phyloP scores from a whole-genome alignment of 1,140 invertebrate species.

The Drosophila kohkoa region DNA sequence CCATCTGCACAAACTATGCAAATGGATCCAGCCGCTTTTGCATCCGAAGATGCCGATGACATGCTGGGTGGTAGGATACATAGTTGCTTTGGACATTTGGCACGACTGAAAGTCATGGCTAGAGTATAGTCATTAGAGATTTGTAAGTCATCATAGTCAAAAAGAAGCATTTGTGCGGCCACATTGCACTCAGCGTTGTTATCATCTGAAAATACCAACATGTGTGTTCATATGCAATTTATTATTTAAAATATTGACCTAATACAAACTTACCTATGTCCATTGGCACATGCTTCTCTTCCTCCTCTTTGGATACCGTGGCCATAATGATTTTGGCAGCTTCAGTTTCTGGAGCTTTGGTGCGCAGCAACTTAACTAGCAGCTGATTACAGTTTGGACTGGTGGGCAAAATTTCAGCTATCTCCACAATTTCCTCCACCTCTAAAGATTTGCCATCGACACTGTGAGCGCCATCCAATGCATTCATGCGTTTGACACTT shows the following conservation, averaged over 20 bases:
- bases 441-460: constrained; percentile 41
- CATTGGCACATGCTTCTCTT: constrained; percentile 52
- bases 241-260: background rate
- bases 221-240: too few relatives aligned
- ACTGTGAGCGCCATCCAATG: constrained; percentile 60
- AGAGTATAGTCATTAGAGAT: constrained; percentile 87
- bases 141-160: constrained; percentile 87
- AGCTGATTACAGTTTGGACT: constrained; percentile 78
- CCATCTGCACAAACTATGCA: constrained; percentile 89
- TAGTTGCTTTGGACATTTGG: constrained; percentile 89
- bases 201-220: constrained; percentile 33
- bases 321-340: constrained; percentile 78
- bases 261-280: constrained; percentile 49
- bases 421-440: constrained; percentile 71
- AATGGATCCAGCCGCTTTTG: constrained; percentile 77
- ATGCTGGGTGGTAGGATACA: constrained; percentile 87
- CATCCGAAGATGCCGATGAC: constrained; percentile 36
- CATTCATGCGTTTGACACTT: constrained; percentile 77
- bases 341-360: constrained; percentile 61
- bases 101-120: constrained; percentile 87
- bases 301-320: constrained; percentile 70
- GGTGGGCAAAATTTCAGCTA: constrained; percentile 75
- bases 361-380: constrained; percentile 74
- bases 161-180: constrained; percentile 86
- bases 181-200: constrained; percentile 68